Conservation (phyloP, 2,113 vertebrate species). For the Syngnathoides biaculeatus region DNA sequence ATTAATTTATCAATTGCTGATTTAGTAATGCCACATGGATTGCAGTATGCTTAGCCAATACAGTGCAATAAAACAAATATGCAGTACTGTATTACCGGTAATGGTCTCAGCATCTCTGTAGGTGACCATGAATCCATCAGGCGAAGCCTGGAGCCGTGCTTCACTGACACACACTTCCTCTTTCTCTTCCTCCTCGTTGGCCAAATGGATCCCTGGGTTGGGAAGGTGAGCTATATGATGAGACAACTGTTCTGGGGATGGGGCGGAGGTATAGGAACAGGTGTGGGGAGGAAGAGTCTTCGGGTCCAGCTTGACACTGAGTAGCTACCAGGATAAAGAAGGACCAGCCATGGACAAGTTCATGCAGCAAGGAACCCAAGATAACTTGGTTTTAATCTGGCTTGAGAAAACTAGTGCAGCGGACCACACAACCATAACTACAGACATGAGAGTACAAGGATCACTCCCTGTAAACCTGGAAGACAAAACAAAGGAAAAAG, state of each 20-base stretch:
- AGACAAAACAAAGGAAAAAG: neutral
- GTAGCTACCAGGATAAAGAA: slow-evolving; percentile 75
- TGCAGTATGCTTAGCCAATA: slow-evolving; percentile 10
- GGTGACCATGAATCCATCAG: slow-evolving; percentile 63
- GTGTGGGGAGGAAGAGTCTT: slow-evolving; percentile 75
- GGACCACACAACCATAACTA: neutral
- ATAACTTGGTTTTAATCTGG: too few species aligned
- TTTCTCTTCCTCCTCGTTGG: slow-evolving; percentile 80
- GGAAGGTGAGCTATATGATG: slow-evolving; percentile 37
- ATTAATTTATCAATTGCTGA: slow-evolving; percentile 10
- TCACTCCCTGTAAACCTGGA: neutral
- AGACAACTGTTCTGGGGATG: slow-evolving; percentile 61
- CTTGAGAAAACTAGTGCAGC: neutral
- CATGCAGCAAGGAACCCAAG: neutral
- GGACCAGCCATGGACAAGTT: neutral
- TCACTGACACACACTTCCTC: slow-evolving; percentile 89
- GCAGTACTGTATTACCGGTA: slow-evolving; percentile 80
- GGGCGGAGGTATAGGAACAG: slow-evolving; percentile 76
- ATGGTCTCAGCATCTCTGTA: slow-evolving; percentile 96
- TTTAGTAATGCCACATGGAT: slow-evolving; percentile 15
- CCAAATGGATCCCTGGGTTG: slow-evolving; percentile 68
- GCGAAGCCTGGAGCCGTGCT: slow-evolving; percentile 49
- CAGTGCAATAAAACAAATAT: slow-evolving; percentile 12
- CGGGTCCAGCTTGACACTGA: slow-evolving; percentile 93
- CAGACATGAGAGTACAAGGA: neutral